These are phyloP conservation scores for Chrysopilus asiliformis DNA, from an alignment of 2,888 invertebrate genomes.

Conservation along the genomic window DNA sequence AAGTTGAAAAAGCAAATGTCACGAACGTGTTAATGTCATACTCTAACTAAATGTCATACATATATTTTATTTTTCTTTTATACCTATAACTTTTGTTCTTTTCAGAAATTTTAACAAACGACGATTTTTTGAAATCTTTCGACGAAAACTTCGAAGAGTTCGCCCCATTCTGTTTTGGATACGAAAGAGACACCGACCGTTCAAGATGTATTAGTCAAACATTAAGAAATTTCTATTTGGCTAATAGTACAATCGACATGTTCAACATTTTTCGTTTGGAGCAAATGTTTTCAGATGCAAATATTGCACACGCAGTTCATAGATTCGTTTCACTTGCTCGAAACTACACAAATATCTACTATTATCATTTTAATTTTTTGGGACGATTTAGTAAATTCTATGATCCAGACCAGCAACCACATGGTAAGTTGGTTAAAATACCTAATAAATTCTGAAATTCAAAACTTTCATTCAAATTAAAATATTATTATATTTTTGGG, in stretches of 20 bases:
- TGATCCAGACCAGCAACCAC: constrained; percentile 31
- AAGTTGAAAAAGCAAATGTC: no score
- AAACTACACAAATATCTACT: constrained; percentile 41
- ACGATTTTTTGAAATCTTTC: no score
- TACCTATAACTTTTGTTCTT: no score
- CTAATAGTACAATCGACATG: constrained; percentile 28
- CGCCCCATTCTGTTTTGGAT: constrained; percentile 45
- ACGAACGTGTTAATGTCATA: no score
- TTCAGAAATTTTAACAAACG: no score
- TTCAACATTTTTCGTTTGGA: neutral
- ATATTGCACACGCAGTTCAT: constrained; percentile 43
- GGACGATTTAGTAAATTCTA: constrained; percentile 41
- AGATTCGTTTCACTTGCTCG: constrained; percentile 42
- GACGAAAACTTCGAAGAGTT: constrained; percentile 43
- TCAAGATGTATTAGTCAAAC: constrained; percentile 35
- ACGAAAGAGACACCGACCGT: constrained; percentile 39
- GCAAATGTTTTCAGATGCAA: constrained; percentile 42
- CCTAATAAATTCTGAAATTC: no score
- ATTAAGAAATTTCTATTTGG: constrained; percentile 30
- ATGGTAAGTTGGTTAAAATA: constrained; percentile 28
- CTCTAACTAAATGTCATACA: no score
- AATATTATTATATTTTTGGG: constrained; percentile 21
- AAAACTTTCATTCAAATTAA: no score
- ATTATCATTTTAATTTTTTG: constrained; percentile 44
- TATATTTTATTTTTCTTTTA: no score